Conservation (phyloP, 1,140 invertebrate genomes). For the Listronotus oregonensis region DNA sequence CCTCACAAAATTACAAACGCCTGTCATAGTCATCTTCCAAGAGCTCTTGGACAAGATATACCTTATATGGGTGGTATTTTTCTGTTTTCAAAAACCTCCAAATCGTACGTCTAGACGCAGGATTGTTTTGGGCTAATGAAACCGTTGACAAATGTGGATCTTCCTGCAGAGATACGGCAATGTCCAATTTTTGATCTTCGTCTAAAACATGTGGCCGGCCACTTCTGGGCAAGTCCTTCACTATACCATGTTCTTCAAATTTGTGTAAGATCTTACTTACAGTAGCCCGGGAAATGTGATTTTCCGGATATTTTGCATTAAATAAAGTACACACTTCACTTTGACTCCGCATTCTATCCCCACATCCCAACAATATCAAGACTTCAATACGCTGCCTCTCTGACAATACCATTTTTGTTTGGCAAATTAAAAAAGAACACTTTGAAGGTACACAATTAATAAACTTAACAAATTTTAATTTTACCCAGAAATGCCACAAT, state of each 20-base stretch:
- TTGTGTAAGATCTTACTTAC: constrained; percentile 24
- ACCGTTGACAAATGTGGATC: constrained; percentile 13
- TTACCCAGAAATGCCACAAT: too few species aligned
- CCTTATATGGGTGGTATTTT: constrained; percentile 10
- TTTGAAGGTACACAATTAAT: too few species aligned
- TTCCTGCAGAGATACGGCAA: constrained; percentile 11
- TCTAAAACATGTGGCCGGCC: constrained; percentile 3
- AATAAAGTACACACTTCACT: neutral
- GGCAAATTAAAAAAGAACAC: too few species aligned
- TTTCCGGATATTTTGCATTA: constrained; percentile 23
- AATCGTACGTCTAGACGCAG: constrained; percentile 7
- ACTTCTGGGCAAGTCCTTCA: neutral
- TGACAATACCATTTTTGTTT: too few species aligned
- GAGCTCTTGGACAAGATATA: constrained; percentile 15
- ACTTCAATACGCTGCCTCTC: too few species aligned
- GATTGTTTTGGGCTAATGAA: constrained; percentile 3
- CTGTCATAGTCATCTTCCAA: constrained; percentile 17
- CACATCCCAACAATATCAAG: too few species aligned
- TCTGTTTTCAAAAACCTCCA: constrained; percentile 5
- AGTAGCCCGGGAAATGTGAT: constrained; percentile 11
- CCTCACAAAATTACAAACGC: constrained; percentile 3
- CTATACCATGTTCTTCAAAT: constrained; percentile 22
- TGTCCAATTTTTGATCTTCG: constrained; percentile 19
- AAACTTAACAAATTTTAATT: too few species aligned
- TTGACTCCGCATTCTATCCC: too few species aligned